Conservation (phyloP, 2,113 vertebrate genomes). For the Ptilorrhoa leucosticta region DNA sequence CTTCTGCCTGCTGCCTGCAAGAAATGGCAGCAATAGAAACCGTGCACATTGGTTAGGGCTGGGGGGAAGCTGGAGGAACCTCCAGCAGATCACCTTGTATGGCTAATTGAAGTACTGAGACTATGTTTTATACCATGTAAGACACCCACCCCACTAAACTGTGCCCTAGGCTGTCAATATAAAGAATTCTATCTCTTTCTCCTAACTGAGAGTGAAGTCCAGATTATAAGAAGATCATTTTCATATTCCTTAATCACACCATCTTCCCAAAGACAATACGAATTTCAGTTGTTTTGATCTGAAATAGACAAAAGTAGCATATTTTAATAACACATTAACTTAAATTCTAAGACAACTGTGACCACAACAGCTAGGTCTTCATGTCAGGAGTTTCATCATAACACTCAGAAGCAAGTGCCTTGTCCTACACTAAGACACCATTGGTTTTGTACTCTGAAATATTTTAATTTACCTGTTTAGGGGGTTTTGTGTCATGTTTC, state of each 20-base stretch:
- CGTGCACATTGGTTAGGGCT: neutral
- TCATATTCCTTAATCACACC: neutral
- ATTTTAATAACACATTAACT: neutral
- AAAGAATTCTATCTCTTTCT: neutral
- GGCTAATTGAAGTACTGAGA: neutral
- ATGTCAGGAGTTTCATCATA: neutral
- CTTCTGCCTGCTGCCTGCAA: neutral
- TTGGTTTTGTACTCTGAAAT: neutral
- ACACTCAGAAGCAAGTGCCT: neutral
- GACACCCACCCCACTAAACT: neutral
- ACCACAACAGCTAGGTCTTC: neutral
- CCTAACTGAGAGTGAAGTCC: neutral
- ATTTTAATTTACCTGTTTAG: neutral
- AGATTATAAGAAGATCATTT: neutral
- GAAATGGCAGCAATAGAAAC: neutral
- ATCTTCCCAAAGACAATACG: neutral
- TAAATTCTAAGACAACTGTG: neutral
- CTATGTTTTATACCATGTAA: neutral
- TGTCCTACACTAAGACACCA: neutral
- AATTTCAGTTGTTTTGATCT: neutral
- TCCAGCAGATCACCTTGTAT: rapidly evolving
- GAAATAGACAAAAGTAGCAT: neutral
- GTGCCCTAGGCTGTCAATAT: neutral
- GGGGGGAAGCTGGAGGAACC: neutral
- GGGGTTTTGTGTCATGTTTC: neutral